Evolutionary conservation across 2,113 vertebrate genomes (phyloP).

Genomic region (Cyprinodon variegatus): DNA sequence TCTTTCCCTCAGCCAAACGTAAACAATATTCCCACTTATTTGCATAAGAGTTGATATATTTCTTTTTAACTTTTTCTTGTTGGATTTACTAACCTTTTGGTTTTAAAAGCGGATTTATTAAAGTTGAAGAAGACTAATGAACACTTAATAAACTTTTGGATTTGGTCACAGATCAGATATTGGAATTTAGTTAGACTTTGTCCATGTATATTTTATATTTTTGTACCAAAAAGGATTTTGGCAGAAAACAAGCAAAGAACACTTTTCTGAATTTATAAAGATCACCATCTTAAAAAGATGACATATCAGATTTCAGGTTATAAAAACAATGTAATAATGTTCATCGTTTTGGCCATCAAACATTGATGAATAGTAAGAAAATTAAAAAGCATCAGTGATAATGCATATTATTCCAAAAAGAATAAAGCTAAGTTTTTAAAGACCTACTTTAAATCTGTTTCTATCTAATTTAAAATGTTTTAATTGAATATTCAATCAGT

Average conservation of each 20-base stretch:
- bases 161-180: neutral
- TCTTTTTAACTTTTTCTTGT: neutral
- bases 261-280: neutral
- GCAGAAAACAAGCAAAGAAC: neutral
- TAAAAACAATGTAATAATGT: neutral
- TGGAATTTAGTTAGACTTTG: neutral
- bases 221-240: neutral
- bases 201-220: neutral
- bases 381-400: neutral
- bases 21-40: too few relatives aligned
- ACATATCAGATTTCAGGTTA: neutral
- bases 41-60: neutral
- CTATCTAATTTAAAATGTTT: neutral
- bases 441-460: neutral
- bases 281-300: neutral
- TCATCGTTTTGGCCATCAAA: too few relatives aligned
- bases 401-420: neutral
- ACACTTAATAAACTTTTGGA: too few relatives aligned
- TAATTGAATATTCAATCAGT: neutral
- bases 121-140: neutral
- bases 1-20: neutral
- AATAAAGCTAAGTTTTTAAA: neutral
- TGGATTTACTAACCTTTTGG: neutral
- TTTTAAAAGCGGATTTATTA: neutral
- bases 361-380: neutral